phyloP scores from a whole-genome alignment of 2,888 invertebrate species.

The Julus scandinavius region DNA sequence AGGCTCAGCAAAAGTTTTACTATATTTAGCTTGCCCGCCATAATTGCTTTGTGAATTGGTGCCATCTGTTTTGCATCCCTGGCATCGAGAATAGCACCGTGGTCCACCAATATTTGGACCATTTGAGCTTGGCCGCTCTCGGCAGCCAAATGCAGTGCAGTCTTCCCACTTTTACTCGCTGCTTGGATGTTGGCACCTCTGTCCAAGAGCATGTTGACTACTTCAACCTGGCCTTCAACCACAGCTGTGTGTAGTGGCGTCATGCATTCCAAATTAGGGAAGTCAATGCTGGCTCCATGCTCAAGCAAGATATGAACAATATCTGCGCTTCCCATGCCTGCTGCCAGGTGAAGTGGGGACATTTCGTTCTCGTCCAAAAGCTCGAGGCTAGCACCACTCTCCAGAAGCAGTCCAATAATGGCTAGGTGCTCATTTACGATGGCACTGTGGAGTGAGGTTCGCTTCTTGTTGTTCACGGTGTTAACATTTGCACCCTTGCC shows the following conservation, averaged over 20 bases:
- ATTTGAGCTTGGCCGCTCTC: neutral
- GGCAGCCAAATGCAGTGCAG: slow-evolving; percentile 42
- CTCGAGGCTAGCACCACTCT: neutral
- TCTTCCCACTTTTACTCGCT: neutral
- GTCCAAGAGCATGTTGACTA: slow-evolving; percentile 58
- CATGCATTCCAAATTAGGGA: neutral
- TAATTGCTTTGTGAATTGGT: slow-evolving; percentile 45
- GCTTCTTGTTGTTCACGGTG: slow-evolving; percentile 21
- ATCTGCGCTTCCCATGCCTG: slow-evolving; percentile 31
- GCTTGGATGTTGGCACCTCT: slow-evolving; percentile 45
- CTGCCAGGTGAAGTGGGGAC: slow-evolving; percentile 47
- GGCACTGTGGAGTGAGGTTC: slow-evolving; percentile 48
- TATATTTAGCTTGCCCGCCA: neutral
- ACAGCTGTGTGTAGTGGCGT: slow-evolving; percentile 38
- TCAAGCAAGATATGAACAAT: slow-evolving; percentile 39
- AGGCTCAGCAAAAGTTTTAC: slow-evolving; percentile 58
- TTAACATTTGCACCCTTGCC: slow-evolving; percentile 16
- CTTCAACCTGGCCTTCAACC: neutral
- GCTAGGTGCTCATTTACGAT: neutral
- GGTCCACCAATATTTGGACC: slow-evolving; percentile 7
- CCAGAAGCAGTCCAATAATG: slow-evolving; percentile 9
- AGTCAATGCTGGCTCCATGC: slow-evolving; percentile 59
- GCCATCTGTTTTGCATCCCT: neutral
- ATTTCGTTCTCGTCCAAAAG: slow-evolving; percentile 19
- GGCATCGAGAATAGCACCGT: neutral